Evolutionary conservation across 1,140 invertebrate genomes (phyloP), one percentile per base, ranked within the genome.

Genomic region (Mamestra configurata): DNA sequence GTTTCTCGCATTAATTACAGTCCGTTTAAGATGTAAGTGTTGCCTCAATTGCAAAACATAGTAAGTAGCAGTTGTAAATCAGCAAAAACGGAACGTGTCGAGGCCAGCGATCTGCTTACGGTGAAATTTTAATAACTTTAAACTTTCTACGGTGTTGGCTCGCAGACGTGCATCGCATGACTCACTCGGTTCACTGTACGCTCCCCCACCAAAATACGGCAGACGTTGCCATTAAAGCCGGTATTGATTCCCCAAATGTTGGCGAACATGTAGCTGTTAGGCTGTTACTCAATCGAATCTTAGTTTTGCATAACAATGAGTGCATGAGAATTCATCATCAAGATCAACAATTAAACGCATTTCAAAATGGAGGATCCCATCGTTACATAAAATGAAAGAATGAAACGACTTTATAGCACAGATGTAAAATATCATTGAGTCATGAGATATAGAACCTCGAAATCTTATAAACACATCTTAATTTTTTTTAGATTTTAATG

Each of bases 101-200:
- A 84, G 84, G 80, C 84, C 82, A 80, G 82, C 77, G 86, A 85
- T 90, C 85, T 85, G 83, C 86, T 91, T 89, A 90, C 91, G 89
- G 90, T 90, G 90, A 92, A 92, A 92, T 91, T 92, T 93, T 92
- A 92, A 92, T 92, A 92, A 91, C 84, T 87, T 86, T 81, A 83
- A 85, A 92, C 90, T 91, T 93, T 92, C 90, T 91, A 90, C 86
- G 80, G 80, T 81, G 86, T 66, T 73, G 77, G 61, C 78, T 35
- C 59, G 70, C 68, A 80, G 70, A 80, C 46, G 73, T 59, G 73
- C 64, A 76, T 76, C 79, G 79, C 79, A 59, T 90, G 88, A 90
- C 64, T 89, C 88, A 90, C 64, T 72, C 83, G 84, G 89, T 86
- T 90, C 86, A 90, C 68, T 87, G 88, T 82, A 85, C 88, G 85